A percentile compares a stretch with the other conserved stretches of the same genome.
Conservation (phyloP, 2,888 invertebrate genomes). For the Drosophila quinaria region DNA sequence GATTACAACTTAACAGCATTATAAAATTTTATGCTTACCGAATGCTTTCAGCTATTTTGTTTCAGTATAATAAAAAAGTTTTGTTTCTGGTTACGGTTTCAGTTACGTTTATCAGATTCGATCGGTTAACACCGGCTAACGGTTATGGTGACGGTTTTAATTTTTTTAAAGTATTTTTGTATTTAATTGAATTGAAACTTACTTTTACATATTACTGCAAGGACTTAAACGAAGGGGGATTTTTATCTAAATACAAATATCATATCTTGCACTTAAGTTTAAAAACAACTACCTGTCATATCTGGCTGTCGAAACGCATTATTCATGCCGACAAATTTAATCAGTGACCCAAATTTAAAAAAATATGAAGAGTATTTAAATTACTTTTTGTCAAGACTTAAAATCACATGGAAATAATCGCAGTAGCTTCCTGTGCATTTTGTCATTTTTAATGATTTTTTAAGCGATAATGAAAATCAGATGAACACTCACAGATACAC, state of each 20-base stretch:
- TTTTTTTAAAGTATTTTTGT: too few species aligned
- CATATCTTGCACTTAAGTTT: slow-evolving; percentile 4
- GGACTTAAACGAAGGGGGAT: neutral
- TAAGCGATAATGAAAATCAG: slow-evolving; percentile 69
- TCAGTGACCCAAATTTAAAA: slow-evolving; percentile 36
- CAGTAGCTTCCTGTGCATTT: slow-evolving; percentile 66
- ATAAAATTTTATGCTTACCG: too few species aligned
- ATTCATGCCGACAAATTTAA: slow-evolving; percentile 18
- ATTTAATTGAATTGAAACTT: neutral
- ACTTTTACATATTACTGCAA: neutral
- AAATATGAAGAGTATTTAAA: slow-evolving; percentile 34
- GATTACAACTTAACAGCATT: too few species aligned
- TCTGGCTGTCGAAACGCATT: slow-evolving; percentile 42
- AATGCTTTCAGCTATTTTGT: too few species aligned
- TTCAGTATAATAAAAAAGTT: too few species aligned
- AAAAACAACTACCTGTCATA: slow-evolving; percentile 17
- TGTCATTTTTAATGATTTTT: slow-evolving; percentile 73
- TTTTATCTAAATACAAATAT: neutral
- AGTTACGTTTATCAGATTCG: too few species aligned
- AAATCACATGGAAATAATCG: slow-evolving; percentile 24
- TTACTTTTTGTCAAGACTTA: slow-evolving; percentile 37
- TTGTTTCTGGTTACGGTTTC: too few species aligned
- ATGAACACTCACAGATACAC: slow-evolving; percentile 25
- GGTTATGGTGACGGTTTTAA: too few species aligned
- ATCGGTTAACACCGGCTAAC: too few species aligned